A percentile compares a stretch with the other conserved stretches of the same genome.
Evolutionary conservation across 2,797 vertebrate species (phyloP).

Genomic region (Leptoclinus maculatus): DNA sequence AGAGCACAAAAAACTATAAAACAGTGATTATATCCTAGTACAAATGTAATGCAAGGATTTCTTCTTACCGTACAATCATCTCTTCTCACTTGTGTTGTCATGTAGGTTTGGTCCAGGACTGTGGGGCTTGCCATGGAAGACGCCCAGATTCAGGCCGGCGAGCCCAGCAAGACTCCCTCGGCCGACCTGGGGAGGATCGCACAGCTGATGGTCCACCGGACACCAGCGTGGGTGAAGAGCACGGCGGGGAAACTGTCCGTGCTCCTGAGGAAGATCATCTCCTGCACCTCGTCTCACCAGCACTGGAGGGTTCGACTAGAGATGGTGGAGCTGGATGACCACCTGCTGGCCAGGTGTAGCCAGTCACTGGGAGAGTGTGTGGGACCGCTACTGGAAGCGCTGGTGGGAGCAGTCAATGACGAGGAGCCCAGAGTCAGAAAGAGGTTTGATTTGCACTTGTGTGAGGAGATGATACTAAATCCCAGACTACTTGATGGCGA

Average conservation of each 20-base stretch:
- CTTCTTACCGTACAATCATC: neutral
- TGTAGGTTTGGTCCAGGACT: constrained; percentile 84
- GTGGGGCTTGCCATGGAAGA: constrained; percentile 90
- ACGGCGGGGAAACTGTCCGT: constrained; percentile 85
- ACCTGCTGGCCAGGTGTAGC: constrained; percentile 85
- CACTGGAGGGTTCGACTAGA: constrained; percentile 94
- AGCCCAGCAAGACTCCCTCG: constrained; percentile 40
- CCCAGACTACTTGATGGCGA: neutral
- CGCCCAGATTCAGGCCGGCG: constrained; percentile 80
- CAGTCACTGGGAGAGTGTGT: constrained; percentile 84
- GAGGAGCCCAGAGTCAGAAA: constrained; percentile 86
- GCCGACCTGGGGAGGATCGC: constrained; percentile 75
- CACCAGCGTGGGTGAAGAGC: constrained; percentile 86
- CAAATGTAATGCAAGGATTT: neutral
- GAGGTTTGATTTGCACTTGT: constrained; percentile 63
- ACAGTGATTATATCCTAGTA: neutral
- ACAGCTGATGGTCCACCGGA: constrained; percentile 87
- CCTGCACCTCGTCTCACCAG: constrained; percentile 86
- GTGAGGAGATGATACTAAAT: neutral
- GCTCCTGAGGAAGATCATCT: constrained; percentile 88
- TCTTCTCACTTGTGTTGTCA: neutral
- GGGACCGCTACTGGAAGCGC: constrained; percentile 87
- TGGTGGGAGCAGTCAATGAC: constrained; percentile 91
- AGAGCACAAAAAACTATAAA: neutral
- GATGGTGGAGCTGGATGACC: constrained; percentile 84